These are phyloP conservation scores for Penaeus monodon DNA, from an alignment of 2,888 invertebrate genomes.

Conservation along the genomic window DNA sequence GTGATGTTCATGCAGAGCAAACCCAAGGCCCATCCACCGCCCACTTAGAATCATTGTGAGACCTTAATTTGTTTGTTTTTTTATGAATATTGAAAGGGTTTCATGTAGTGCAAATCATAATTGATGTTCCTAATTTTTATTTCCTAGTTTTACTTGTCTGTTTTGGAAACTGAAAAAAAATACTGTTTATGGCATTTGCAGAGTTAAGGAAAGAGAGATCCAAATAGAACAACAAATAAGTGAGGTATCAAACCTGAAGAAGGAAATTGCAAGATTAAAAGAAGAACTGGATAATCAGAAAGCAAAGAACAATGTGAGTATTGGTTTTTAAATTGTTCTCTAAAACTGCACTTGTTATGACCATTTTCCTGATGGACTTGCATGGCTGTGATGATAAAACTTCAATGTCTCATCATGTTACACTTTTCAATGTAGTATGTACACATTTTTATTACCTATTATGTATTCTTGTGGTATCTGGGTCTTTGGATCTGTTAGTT, in stretches of 20 bases:
- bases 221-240: constrained; percentile 51
- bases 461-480: too few species aligned
- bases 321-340: neutral
- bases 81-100: neutral
- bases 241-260: constrained; percentile 43
- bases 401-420: neutral
- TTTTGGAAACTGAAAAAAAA: neutral
- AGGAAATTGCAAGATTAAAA: constrained; percentile 57
- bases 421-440: neutral
- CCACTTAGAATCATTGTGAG: constrained; percentile 44
- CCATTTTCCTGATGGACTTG: constrained; percentile 9
- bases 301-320: constrained; percentile 60
- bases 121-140: neutral
- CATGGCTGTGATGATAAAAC: constrained; percentile 30
- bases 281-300: constrained; percentile 54
- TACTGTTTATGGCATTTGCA: constrained; percentile 14
- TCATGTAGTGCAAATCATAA: neutral
- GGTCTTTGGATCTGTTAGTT: too few species aligned
- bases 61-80: neutral
- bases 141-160: neutral
- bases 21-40: constrained; percentile 32
- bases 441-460: neutral
- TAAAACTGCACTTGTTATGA: neutral
- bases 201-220: constrained; percentile 57
- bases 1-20: constrained; percentile 43